A percentile compares a stretch with the other conserved stretches of the same genome.
phyloP scores from a whole-genome alignment of 2,888 invertebrate genomes.

The Fissipunctia ypsillon region DNA sequence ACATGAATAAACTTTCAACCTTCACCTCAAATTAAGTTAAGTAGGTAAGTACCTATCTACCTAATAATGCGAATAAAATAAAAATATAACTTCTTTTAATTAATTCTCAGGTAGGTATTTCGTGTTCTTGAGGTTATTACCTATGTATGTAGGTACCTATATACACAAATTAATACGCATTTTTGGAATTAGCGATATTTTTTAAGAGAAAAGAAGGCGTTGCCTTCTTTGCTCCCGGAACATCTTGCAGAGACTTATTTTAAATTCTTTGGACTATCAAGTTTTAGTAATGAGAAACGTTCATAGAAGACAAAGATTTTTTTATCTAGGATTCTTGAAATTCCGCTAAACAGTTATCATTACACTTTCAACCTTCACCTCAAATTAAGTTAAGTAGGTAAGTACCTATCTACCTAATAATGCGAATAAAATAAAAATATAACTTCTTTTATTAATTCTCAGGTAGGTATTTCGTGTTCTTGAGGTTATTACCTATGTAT shows the following conservation, averaged over 20 bases:
- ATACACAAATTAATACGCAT: background rate
- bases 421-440: background rate
- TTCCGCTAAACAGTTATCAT: background rate
- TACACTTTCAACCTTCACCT: conserved; percentile 29
- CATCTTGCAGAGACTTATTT: background rate
- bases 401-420: background rate
- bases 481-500: background rate
- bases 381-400: background rate
- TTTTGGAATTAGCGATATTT: background rate
- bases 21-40: conserved; percentile 21
- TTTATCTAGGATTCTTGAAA: background rate
- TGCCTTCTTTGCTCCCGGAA: too few species aligned
- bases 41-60: background rate
- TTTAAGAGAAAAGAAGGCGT: background rate
- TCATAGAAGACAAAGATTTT: too few species aligned
- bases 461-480: background rate
- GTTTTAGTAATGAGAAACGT: background rate
- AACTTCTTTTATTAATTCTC: background rate
- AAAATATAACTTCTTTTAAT: background rate
- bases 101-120: background rate
- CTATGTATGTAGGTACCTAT: background rate
- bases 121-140: background rate
- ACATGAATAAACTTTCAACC: conserved; percentile 28
- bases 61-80: background rate
- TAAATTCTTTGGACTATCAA: background rate